Evolutionary conservation across 2,113 vertebrate genomes (phyloP).

Genomic region (Artemisiospiza belli): DNA sequence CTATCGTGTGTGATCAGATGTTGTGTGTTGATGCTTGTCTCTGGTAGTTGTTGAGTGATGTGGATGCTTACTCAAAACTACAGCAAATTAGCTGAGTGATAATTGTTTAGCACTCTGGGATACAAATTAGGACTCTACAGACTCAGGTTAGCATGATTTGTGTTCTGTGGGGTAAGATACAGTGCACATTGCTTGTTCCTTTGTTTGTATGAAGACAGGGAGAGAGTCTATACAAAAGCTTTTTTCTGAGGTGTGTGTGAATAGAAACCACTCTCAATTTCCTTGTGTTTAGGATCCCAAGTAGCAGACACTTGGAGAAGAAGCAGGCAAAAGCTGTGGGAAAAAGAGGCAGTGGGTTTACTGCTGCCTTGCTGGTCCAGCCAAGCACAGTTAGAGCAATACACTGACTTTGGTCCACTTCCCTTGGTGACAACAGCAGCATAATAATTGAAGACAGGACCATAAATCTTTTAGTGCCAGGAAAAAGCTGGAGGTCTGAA

Average conservation of each 20-base stretch:
- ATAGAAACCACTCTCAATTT: background rate
- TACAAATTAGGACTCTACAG: background rate
- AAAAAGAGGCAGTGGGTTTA: background rate
- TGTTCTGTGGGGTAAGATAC: background rate
- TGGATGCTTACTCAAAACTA: background rate
- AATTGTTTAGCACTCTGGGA: background rate
- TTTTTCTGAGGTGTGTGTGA: background rate
- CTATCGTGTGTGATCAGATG: rapidly evolving
- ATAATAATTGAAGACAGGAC: background rate
- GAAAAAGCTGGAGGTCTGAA: background rate
- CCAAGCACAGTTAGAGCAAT: background rate
- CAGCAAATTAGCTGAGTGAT: background rate
- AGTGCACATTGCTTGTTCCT: background rate
- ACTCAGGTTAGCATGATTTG: background rate
- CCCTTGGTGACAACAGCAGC: background rate
- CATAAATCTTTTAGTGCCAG: background rate
- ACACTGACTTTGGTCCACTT: background rate
- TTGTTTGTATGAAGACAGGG: background rate
- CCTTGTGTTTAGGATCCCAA: background rate
- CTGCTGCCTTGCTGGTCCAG: background rate
- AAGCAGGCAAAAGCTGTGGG: background rate
- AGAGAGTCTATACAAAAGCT: background rate
- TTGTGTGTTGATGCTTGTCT: background rate
- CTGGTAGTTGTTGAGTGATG: background rate
- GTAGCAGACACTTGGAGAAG: background rate